Base-by-base conservation (phyloP, 2,113 vertebrate species). In the Hemiprocne comata region DNA sequence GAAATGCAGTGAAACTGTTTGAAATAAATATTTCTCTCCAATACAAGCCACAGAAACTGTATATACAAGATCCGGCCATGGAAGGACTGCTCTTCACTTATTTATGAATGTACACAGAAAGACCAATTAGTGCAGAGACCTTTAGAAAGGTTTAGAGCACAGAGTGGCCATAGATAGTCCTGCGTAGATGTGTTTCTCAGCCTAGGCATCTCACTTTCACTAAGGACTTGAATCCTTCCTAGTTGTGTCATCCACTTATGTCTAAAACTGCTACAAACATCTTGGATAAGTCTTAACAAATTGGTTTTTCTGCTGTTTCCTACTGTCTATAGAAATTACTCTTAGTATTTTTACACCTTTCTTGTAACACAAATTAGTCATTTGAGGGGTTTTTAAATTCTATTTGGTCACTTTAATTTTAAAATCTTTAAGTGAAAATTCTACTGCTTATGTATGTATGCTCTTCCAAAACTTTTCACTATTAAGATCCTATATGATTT, bases 71-170 rank as follows among this genome's bases (percentile, higher is more conserved):
- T 90, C 57, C 8, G 4, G 46, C 66, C 86, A 89, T 19, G 19
- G 53, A 89, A 89, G 51, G 70, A n/a, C 53, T 87, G 33, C 72
- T 92, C 12, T 57, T 97, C 77, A 95, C 28, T 96, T 95, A 96
- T 95, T 95, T 96, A 97, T 96, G 84, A 96, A 54, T 64, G 29
- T 94, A 97, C 95, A 93, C 73, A 87, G 74, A 94, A 95, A 95
- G 40, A 69, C 60, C 67, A 93, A 85, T 93, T 97, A 96, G 48
- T 92, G 40, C 89, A 89, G 53, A 95, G 74, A 48, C 73, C 44
- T 94, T 74, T 84, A 93, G 79, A 73, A 96, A 89, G 53, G 48
- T 62, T 80, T 78, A 16, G 60, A 88, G 73, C 50, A 90, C 33
- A 28, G 28, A 51, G 25, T 90, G 31, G 23, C 55, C 71, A 10